Evolutionary conservation across 2,113 vertebrate genomes (phyloP), one percentile per base, ranked within the genome.

Genomic region (Typhlomys cinereus): DNA sequence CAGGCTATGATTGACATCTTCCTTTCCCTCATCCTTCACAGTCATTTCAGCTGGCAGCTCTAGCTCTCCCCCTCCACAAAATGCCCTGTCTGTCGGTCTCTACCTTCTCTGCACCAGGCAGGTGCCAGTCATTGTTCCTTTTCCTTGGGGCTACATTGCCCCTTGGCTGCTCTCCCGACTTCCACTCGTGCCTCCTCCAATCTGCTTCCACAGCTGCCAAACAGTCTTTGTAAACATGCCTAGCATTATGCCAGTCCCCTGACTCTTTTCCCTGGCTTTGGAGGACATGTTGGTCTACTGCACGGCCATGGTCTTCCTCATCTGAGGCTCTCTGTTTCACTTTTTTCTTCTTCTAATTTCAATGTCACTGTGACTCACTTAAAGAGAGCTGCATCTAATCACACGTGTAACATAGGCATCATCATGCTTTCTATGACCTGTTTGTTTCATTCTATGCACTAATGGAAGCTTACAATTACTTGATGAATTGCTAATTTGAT

Each of bases 81-180:
- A 46, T 15, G 17, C 34, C 44, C 46, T 46, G 31, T 13, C 44
- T 52, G 0, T 7, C 57, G 17, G 36, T 50, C 20, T 75, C 44
- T 6, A 20, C n/a, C 21, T 34, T 66, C 21, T 17, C 25, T 11
- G 36, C 21, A 13, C 12, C 36, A 41, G 10, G 15, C 31, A 46
- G 25, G 21, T 46, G 61, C 46, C 52, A 74, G 74, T n/a, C 69
- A 64, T 9, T 4, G 29, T 46, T 36, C 14, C 27, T 23, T 71
- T 29, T 76, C 34, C 1, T n/a, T 4, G 11, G 9, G 12, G 21
- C 7, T 0, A 13, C 27, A 36, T 39, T n/a, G n/a, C n/a, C n/a
- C 34, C 48, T 39, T 7, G 21, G 44, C 57, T 59, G 21, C 36
- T 66, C n/a, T 36, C 46, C 62, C 8, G 9, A 20, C n/a, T 44